These are phyloP conservation scores for Streptopelia turtur DNA, from an alignment of 2,797 vertebrate species.

Conservation along the genomic window DNA sequence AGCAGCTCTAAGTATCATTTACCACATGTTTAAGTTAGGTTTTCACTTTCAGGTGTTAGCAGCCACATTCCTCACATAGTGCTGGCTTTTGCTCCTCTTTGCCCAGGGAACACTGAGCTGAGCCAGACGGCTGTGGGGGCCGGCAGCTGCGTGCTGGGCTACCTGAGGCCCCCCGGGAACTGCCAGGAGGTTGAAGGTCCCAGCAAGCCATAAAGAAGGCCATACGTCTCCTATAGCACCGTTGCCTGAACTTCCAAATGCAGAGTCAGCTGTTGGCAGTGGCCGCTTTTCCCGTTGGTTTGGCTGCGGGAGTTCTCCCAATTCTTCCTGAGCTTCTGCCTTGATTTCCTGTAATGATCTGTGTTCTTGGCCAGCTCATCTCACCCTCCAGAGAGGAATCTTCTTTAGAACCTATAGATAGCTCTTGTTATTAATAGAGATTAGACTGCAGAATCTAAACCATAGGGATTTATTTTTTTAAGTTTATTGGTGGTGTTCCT, in stretches of 20 bases:
- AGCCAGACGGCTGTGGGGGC: not conserved
- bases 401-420: too few species aligned
- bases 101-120: not conserved
- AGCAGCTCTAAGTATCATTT: not conserved
- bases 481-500: not conserved
- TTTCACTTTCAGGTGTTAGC: not conserved
- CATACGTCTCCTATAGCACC: not conserved
- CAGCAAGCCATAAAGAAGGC: not conserved
- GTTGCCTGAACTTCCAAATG: not conserved
- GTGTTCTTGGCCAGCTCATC: not conserved
- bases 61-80: fast-evolving
- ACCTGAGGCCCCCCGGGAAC: not conserved
- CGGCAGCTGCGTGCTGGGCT: fast-evolving
- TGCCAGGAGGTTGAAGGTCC: not conserved
- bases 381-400: not conserved
- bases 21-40: not conserved
- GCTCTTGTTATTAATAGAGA: too few species aligned
- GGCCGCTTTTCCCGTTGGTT: not conserved
- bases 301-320: not conserved
- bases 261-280: not conserved
- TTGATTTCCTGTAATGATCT: not conserved
- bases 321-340: not conserved
- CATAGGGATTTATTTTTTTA: not conserved
- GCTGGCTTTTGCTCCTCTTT: not conserved
- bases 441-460: not conserved